phyloP scores from a whole-genome alignment of 2,113 vertebrate genomes.

The Mugil cephalus region DNA sequence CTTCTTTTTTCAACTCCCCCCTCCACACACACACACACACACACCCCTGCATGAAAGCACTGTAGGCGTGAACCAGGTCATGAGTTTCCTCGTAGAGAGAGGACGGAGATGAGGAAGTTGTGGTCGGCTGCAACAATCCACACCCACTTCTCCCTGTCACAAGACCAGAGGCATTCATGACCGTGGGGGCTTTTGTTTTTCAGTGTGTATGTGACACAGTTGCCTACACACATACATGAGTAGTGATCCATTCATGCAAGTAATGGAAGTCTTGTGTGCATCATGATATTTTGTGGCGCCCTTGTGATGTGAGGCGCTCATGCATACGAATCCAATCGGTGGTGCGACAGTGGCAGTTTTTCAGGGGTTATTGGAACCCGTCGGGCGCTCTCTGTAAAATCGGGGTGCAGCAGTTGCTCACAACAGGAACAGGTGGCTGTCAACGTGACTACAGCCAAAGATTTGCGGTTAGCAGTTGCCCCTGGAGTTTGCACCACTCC shows the following conservation, averaged over 20 bases:
- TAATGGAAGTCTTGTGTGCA: slow-evolving; percentile 11
- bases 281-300: not conserved
- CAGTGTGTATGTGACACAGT: slow-evolving; percentile 11
- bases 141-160: slow-evolving; percentile 65
- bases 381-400: slow-evolving; percentile 8
- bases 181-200: slow-evolving; percentile 23
- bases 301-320: not conserved
- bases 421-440: slow-evolving; percentile 70
- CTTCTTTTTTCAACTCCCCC: not conserved
- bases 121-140: slow-evolving; percentile 28
- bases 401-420: slow-evolving; percentile 66
- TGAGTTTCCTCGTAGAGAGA: slow-evolving; percentile 36
- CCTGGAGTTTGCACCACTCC: slow-evolving; percentile 38
- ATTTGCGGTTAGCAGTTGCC: slow-evolving; percentile 52
- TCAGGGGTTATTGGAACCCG: too few species aligned
- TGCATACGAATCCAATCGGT: not conserved
- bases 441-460: slow-evolving; percentile 56
- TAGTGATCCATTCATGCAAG: slow-evolving; percentile 20
- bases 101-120: slow-evolving; percentile 53
- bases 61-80: too few species aligned
- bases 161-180: slow-evolving; percentile 57
- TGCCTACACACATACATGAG: not conserved
- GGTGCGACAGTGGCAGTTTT: not conserved
- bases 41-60: too few species aligned
- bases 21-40: too few species aligned